Conservation (phyloP, 2,888 invertebrate genomes). For the Chymomyza caudatula region DNA sequence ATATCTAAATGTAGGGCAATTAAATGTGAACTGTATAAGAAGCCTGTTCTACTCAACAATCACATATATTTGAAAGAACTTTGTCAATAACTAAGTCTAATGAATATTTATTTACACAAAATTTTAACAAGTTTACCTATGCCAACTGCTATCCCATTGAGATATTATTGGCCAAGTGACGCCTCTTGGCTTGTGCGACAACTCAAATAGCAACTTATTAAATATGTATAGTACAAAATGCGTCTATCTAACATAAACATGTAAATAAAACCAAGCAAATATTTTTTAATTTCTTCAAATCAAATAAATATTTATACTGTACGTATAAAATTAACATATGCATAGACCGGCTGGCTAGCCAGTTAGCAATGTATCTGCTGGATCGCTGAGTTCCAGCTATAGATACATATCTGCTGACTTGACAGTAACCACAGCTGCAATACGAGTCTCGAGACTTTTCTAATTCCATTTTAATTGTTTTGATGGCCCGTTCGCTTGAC, state of each 20-base stretch:
- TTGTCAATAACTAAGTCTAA: slow-evolving; percentile 1
- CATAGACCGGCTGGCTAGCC: slow-evolving; percentile 5
- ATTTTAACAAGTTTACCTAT: slow-evolving; percentile 8
- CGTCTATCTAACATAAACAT: slow-evolving; percentile 32
- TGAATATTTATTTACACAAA: slow-evolving; percentile 11
- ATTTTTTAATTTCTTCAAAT: slow-evolving; percentile 18
- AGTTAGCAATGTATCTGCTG: background rate
- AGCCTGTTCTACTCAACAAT: background rate
- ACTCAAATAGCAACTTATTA: background rate
- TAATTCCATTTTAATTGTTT: slow-evolving; percentile 55
- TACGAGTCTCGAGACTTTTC: slow-evolving; percentile 42
- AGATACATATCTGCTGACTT: background rate
- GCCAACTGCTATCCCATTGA: background rate
- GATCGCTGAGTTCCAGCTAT: background rate
- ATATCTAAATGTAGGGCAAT: slow-evolving; percentile 46
- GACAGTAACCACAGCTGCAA: background rate
- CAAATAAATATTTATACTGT: slow-evolving; percentile 42
- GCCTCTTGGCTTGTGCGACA: background rate
- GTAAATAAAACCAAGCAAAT: slow-evolving; percentile 32
- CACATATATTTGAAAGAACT: background rate
- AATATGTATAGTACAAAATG: background rate
- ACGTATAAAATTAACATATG: slow-evolving; percentile 38
- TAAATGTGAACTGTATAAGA: background rate
- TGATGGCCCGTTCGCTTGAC: slow-evolving; percentile 55
- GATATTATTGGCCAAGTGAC: background rate